Base-by-base conservation (phyloP, 35 echinoderm and acorn worm genomes). In the Ptychodera flava region DNA sequence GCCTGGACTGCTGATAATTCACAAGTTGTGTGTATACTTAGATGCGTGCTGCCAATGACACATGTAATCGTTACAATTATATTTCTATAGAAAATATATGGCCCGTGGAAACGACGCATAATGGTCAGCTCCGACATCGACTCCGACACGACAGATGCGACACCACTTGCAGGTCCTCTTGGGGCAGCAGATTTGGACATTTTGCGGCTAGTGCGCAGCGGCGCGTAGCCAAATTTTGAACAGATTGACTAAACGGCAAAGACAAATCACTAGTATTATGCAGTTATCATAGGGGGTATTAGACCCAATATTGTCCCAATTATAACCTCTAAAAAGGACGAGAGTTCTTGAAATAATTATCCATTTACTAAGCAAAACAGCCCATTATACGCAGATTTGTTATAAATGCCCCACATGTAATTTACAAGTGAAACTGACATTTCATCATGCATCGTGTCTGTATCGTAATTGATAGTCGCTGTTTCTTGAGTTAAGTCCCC, bases 1-100 rank as follows among this genome's bases (percentile, higher is more conserved):
- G n/a, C n/a, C n/a, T n/a, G n/a, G n/a, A n/a, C n/a, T n/a, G n/a
- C n/a, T 22, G 45, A 64, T 22, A 22, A 64, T 12, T 12, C 45
- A 64, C 45, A 6, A 64, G 45, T 22, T 64, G 6, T 64, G 6
- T 64, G 45, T 64, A 64, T 6, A 64, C 45, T 64, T 64, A 64
- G 45, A 64, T 64, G 45, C 45, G 45, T 64, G 45, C 22, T 64
- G 45, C 22, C 45, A 64, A 22, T 64, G 45, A 64, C 45, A 64
- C 45, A 64, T 64, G 45, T 64, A 64, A 64, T 64, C 22, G 45
- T 64, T 64, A 64, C 45, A 64, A 64, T 64, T 64, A 64, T 64
- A 64, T 64, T 64, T 64, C 45, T 64, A 64, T 64, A 64, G 45
- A 64, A 64, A 64, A 64, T 64, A 64, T 64, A 64, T 64, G 45